Base-by-base conservation (phyloP, 1,140 invertebrate species). In the Bombus cullumanus region DNA sequence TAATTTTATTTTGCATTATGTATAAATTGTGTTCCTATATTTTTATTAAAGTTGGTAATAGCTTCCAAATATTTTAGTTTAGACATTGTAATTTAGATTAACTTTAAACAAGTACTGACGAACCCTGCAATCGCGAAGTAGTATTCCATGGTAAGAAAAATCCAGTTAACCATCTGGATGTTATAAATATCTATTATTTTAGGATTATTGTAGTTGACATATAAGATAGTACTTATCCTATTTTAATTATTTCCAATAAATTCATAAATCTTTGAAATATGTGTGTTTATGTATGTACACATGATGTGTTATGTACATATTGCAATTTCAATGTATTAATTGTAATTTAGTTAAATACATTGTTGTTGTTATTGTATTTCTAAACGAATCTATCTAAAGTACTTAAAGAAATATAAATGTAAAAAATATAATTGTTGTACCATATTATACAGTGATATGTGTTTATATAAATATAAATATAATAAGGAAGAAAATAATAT, bases 391-490 rank as follows among this genome's bases (percentile, higher is more conserved):
- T 31, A 66, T 31, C 2, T 66, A 8, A 66, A 68, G 22, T 18
- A 68, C 3, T 37, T 10, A 37, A 37, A 18, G 1, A 31, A 57
- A 39, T 8, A 62, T 62, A 69, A 41, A 78, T 57, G 18, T 43
- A 43, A 59, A 39, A 69, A 3, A 43, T 59, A 28, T 68, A 57
- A 39, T 57, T 83, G 28, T 76, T 83, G 12, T 57, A 31, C n/a
- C 18, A 57, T 25, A 59, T 78, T 43, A 78, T 25, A 34, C 6
- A 41, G 34, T 69, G 75, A 53, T 68, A 78, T 69, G n/a, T 34
- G 15, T 83, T 83, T 83, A 57, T 8, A 41, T 66, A 68, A 68
- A 41, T 69, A 69, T 39, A 68, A 59, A 43, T 68, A 68, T 37
- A 76, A 77, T 73, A 39, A 57, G 39, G 64, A 68, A 68, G 34